A percentile compares a stretch with the other conserved stretches of the same genome.
phyloP scores from a whole-genome alignment of 2,113 vertebrate species.

The Xenopus laevis region DNA sequence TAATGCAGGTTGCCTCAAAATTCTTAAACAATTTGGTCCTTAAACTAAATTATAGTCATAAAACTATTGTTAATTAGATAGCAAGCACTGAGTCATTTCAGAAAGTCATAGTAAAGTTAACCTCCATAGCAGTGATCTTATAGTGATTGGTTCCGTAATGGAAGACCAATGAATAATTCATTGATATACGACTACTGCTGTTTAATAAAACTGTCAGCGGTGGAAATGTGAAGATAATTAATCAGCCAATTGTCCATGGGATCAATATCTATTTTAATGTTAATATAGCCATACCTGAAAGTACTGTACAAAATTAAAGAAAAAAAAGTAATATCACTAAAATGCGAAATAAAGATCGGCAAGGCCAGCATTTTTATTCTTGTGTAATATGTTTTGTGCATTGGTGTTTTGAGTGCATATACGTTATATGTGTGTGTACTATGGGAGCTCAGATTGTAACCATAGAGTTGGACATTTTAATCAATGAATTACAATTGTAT shows the following conservation, averaged over 20 bases:
- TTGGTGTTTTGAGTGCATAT: not conserved
- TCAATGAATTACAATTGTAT: too few relatives aligned
- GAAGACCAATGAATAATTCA: conserved; percentile 75
- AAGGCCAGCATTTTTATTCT: not conserved
- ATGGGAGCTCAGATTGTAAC: not conserved
- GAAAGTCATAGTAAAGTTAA: conserved; percentile 61
- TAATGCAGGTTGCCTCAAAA: conserved; percentile 37
- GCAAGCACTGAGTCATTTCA: conserved; percentile 55
- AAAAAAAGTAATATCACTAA: conserved; percentile 21
- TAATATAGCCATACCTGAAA: conserved; percentile 52
- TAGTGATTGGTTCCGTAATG: conserved; percentile 62
- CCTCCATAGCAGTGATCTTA: conserved; percentile 59
- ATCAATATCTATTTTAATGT: conserved; percentile 50
- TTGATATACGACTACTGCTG: conserved; percentile 67
- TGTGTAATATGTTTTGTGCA: too few relatives aligned
- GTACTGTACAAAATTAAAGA: conserved; percentile 39
- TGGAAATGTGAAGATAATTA: conserved; percentile 60
- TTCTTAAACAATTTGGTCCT: conserved; percentile 55
- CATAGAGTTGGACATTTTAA: not conserved
- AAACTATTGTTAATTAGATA: conserved; percentile 61
- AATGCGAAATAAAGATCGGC: not conserved
- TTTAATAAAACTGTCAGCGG: conserved; percentile 69
- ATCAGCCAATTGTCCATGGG: conserved; percentile 58
- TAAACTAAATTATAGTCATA: conserved; percentile 58
- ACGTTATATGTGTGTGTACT: too few relatives aligned